Conservation (phyloP, 1,140 invertebrate genomes). For the Danaus plexippus region DNA sequence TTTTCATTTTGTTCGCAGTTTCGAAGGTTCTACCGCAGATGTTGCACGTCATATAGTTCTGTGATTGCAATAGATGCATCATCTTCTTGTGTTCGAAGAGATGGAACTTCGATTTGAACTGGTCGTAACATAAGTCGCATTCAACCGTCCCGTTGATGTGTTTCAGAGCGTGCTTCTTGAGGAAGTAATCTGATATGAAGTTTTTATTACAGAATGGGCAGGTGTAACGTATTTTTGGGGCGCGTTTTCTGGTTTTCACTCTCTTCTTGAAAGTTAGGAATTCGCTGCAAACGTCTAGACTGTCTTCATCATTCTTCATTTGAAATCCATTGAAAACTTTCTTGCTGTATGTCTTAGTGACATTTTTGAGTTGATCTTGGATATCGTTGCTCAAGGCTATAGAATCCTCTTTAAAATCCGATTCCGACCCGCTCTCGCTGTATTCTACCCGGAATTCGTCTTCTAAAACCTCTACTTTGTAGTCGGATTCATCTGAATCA, state of each 20-base stretch:
- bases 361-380: constrained; percentile 19
- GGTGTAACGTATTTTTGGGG: constrained; percentile 33
- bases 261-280: constrained; percentile 55
- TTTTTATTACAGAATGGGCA: constrained; percentile 54
- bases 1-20: constrained; percentile 27
- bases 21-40: constrained; percentile 38
- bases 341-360: constrained; percentile 37
- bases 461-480: constrained; percentile 48
- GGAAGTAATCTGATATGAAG: constrained; percentile 54
- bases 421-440: constrained; percentile 22
- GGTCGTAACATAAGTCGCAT: constrained; percentile 33
- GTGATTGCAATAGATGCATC: constrained; percentile 33
- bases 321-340: constrained; percentile 33
- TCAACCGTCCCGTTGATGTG: constrained; percentile 37
- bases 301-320: constrained; percentile 10
- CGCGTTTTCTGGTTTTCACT: constrained; percentile 21
- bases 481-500: constrained; percentile 16
- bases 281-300: constrained; percentile 43
- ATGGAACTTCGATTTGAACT: constrained; percentile 50
- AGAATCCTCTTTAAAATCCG: constrained; percentile 1
- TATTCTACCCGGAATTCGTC: constrained; percentile 52
- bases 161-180: constrained; percentile 47
- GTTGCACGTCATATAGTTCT: constrained; percentile 28
- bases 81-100: constrained; percentile 51
- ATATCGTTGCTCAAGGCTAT: constrained; percentile 1